These are phyloP conservation scores for Ricordea florida DNA, from an alignment of 92 coral and sea anemone genomes.

Conservation along the genomic window DNA sequence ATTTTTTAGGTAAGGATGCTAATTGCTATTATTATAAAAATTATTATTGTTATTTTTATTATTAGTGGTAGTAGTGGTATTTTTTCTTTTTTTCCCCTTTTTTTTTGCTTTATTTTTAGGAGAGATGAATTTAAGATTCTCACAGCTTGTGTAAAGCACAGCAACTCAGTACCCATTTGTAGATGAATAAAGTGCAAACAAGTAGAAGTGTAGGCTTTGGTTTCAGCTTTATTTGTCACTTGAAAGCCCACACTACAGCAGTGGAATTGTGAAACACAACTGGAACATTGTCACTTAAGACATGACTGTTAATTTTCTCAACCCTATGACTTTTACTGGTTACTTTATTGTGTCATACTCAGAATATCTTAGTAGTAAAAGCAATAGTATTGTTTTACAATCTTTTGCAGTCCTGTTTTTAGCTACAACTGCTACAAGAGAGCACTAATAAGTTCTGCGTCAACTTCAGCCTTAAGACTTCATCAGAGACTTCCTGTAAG, in stretches of 20 bases:
- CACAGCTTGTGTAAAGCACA: no score
- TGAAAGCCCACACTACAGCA: no score
- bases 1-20: constrained; percentile 78
- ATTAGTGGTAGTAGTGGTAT: no score
- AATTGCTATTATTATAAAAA: not conserved
- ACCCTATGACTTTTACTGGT: not conserved
- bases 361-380: not conserved
- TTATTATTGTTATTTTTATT: not conserved
- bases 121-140: no score
- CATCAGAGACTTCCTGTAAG: constrained; percentile 99
- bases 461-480: constrained; percentile 92
- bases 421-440: constrained; percentile 91
- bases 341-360: not conserved
- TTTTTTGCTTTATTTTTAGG: no score
- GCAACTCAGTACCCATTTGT: no score
- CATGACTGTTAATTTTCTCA: not conserved
- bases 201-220: no score
- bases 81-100: no score
- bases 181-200: no score
- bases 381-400: not conserved
- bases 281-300: no score
- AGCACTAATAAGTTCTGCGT: constrained; percentile 93
- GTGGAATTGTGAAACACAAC: no score
- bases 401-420: constrained; percentile 76
- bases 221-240: no score